phyloP scores from a whole-genome alignment of 2,797 vertebrate species.

The Tympanoctomys barrerae region DNA sequence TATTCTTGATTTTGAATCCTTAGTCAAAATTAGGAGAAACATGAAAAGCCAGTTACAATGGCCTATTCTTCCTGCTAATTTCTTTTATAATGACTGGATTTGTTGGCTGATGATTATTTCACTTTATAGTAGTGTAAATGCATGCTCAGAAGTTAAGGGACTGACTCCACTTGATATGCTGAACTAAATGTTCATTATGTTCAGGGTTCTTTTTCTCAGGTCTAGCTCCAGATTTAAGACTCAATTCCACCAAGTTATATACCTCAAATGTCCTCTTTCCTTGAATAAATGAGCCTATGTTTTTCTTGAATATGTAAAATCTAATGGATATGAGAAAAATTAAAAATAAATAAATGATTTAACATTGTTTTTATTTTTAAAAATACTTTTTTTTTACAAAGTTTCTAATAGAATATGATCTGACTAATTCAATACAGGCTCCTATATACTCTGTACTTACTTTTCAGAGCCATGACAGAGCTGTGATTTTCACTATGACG shows the following conservation, averaged over 20 bases:
- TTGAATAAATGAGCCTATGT: constrained; percentile 14
- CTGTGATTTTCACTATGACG: constrained; percentile 54
- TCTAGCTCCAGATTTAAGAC: constrained; percentile 48
- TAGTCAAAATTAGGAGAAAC: neutral
- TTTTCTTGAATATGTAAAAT: constrained; percentile 42
- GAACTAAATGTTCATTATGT: neutral
- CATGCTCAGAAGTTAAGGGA: neutral
- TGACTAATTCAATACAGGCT: constrained; percentile 13
- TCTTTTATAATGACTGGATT: constrained; percentile 35
- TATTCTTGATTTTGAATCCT: neutral
- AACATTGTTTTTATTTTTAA: constrained; percentile 48
- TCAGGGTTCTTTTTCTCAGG: neutral
- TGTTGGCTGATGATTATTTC: constrained; percentile 3
- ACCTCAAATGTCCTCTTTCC: neutral
- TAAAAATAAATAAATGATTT: constrained; percentile 5
- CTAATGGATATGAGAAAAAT: constrained; percentile 42
- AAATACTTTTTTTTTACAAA: constrained; percentile 1
- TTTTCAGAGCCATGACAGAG: constrained; percentile 55
- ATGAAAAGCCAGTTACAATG: neutral
- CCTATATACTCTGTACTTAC: constrained; percentile 6
- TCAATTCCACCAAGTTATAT: neutral
- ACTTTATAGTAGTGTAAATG: constrained; percentile 40
- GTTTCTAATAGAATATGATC: neutral
- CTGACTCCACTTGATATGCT: neutral
- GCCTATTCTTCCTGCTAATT: constrained; percentile 29